These are phyloP conservation scores for Platygyra sinensis DNA, from an alignment of 64 coral and sea anemone genomes.

Conservation along the genomic window DNA sequence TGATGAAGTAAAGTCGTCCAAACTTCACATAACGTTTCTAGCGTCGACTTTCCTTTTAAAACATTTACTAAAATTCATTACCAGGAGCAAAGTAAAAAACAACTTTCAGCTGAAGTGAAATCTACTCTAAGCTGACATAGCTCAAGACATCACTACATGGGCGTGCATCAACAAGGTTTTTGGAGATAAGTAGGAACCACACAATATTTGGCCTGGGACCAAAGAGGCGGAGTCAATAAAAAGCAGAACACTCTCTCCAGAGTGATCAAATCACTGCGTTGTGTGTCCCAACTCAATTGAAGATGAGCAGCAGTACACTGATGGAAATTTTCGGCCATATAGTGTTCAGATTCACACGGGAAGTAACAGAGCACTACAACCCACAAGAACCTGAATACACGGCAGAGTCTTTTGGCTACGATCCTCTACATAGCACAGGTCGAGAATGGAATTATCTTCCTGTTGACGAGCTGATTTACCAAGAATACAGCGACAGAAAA, in stretches of 20 bases:
- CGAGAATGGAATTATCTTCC: constrained; percentile 1
- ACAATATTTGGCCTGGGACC: neutral
- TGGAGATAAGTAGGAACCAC: too few relatives aligned
- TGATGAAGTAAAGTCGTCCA: too few relatives aligned
- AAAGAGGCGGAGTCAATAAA: neutral
- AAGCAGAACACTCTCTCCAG: neutral
- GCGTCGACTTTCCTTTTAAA: too few relatives aligned
- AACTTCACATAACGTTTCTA: too few relatives aligned
- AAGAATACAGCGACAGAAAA: neutral
- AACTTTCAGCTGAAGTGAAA: too few relatives aligned
- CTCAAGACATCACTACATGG: too few relatives aligned
- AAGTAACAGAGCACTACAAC: neutral
- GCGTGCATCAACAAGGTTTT: too few relatives aligned
- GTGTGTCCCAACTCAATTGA: too few relatives aligned
- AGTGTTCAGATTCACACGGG: neutral
- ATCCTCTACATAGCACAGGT: neutral
- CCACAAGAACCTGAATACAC: constrained; percentile 1
- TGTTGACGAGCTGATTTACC: constrained; percentile 12
- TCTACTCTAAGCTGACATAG: too few relatives aligned
- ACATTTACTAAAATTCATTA: too few relatives aligned
- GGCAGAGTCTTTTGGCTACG: neutral
- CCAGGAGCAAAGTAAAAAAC: too few relatives aligned
- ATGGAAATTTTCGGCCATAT: neutral
- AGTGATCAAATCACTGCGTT: too few relatives aligned
- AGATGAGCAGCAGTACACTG: neutral